Evolutionary conservation across 2,888 invertebrate species (phyloP).

Genomic region (Xanthorhoe spadicearia): DNA sequence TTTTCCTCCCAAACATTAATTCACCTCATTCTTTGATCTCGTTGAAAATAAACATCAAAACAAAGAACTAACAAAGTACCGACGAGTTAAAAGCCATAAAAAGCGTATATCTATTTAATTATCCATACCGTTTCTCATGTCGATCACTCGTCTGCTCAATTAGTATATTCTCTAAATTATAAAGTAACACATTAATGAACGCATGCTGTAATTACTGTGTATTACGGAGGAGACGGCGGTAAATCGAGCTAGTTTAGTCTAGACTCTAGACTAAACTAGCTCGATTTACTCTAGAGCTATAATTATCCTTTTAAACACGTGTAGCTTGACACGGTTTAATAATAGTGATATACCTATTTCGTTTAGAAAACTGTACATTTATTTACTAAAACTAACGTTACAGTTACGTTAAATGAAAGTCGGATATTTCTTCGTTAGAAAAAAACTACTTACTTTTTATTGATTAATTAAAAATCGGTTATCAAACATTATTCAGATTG

Average conservation of each 20-base stretch:
- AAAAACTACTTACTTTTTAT: too few relatives aligned
- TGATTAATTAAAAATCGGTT: too few relatives aligned
- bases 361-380: too few relatives aligned
- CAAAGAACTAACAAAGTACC: constrained; percentile 28
- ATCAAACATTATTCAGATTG: too few relatives aligned
- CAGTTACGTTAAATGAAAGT: too few relatives aligned
- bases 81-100: constrained; percentile 26
- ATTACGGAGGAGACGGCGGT: constrained; percentile 41
- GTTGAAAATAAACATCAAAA: constrained; percentile 6
- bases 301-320: background rate
- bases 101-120: constrained; percentile 52
- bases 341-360: too few relatives aligned
- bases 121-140: constrained; percentile 57
- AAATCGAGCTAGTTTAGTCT: background rate
- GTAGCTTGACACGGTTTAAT: background rate
- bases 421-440: too few relatives aligned
- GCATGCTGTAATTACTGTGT: constrained; percentile 56
- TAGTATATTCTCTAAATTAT: constrained; percentile 59
- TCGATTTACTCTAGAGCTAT: background rate
- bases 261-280: too few relatives aligned
- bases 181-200: constrained; percentile 58
- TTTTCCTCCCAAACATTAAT: background rate
- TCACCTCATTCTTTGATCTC: background rate
- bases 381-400: too few relatives aligned
- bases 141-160: constrained; percentile 56